Evolutionary conservation across 1,140 invertebrate genomes (phyloP), one percentile per base, ranked within the genome.

Genomic region (Brachionus sp.): DNA sequence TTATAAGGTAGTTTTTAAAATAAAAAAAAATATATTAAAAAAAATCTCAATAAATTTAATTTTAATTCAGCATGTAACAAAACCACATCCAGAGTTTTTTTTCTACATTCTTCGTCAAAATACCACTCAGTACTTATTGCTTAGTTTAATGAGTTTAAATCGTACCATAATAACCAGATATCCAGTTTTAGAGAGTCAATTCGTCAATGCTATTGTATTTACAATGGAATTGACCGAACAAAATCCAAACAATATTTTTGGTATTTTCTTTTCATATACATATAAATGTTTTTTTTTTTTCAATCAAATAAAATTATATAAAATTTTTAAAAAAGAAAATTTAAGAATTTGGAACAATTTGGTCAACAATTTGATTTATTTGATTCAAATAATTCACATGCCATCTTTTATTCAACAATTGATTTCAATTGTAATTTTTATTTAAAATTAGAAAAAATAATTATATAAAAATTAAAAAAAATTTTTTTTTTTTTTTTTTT

Each of bases 331-430:
- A 62, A 39, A 42, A 80, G 77, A 80, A 42, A 62, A 66, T 66
- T 44, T 80, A 37, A 35, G 77, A 80, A 57, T 80, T 33, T 80
- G 77, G 77, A 80, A 80, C 25, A 80, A 80, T 23, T 16, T 80
- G 19, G 62, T 80, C 13, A 80, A 66, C 42, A 50, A 80, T 80
- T 50, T 62, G 7, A 29, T 75, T 0, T 25, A 75, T 46, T 75
- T 46, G n/a, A 75, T 25, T 46, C 70, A 75, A 35, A 75, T 75
- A 19, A 75, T 75, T 25, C 70, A 75, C 13, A 25, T 75, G 23
- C 39, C 70, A 3, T 46, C 70, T 35, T 46, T 75, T 9, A 75
- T 75, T 12, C 70, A 75, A 46, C 16, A 46, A 46, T 12, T 75
- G 12, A 46, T 44, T 9, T 44, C 42, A 75, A 29, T 44, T n/a